Evolutionary conservation across 2,797 vertebrate genomes (phyloP).

Genomic region (Leptodactylus fallax): DNA sequence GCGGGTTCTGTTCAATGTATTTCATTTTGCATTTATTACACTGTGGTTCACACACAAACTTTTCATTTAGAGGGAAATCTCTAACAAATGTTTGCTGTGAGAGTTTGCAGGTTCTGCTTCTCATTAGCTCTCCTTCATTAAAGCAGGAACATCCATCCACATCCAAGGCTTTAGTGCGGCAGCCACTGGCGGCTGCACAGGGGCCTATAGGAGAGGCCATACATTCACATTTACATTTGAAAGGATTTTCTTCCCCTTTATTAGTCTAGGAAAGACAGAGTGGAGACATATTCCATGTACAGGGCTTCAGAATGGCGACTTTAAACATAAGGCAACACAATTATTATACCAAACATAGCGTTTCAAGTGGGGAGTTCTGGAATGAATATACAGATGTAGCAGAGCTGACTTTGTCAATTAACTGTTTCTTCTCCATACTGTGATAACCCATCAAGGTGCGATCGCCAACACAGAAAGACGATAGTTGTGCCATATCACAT

Average conservation of each 20-base stretch:
- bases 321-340: not conserved
- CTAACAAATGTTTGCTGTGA: constrained; percentile 61
- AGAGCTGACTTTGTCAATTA: not conserved
- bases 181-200: not conserved
- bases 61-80: constrained; percentile 53
- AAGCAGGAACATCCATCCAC: constrained; percentile 5
- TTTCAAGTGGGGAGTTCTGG: not conserved
- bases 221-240: not conserved
- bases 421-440: not conserved
- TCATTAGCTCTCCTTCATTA: constrained; percentile 46
- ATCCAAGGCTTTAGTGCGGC: not conserved
- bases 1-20: constrained; percentile 45
- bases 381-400: not conserved
- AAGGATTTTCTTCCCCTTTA: not conserved
- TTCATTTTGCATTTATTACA: constrained; percentile 47
- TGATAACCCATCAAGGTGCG: not conserved
- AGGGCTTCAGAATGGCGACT: not conserved
- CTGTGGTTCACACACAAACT: constrained; percentile 48
- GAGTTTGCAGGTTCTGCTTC: constrained; percentile 47
- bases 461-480: too few species aligned
- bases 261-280: not conserved
- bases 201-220: not conserved
- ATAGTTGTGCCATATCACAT: too few species aligned
- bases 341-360: not conserved
- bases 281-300: not conserved